Percentiles rank a stretch among this genome's conserved stretches.
These are phyloP conservation scores for Stenchaetothrips biformis DNA, from an alignment of 2,888 invertebrate genomes.

Conservation along the genomic window DNA sequence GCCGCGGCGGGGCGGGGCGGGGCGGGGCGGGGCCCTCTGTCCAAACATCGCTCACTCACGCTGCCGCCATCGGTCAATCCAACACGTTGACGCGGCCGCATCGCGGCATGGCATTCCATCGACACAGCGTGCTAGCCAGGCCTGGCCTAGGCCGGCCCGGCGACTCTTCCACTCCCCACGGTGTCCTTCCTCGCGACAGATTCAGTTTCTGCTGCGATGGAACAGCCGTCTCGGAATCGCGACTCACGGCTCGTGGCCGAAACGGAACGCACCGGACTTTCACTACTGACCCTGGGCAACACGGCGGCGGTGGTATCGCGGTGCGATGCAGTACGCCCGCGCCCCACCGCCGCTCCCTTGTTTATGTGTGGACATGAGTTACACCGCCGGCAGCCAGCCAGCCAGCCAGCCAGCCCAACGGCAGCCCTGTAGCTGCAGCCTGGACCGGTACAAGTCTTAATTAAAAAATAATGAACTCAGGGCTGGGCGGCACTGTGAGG, in stretches of 20 bases:
- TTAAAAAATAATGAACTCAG: conserved; percentile 23
- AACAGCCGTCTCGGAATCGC: neutral
- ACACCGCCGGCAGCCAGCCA: neutral
- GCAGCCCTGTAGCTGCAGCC: neutral
- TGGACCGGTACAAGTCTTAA: conserved; percentile 16
- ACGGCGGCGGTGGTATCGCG: too few species aligned
- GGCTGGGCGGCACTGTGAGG: neutral
- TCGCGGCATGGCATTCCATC: neutral
- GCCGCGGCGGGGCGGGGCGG: neutral
- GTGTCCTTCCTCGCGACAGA: neutral
- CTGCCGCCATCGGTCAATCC: conserved; percentile 14
- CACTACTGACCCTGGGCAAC: neutral
- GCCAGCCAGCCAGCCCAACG: neutral
- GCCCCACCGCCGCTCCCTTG: neutral
- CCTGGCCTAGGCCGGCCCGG: too few species aligned
- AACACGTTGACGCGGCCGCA: neutral
- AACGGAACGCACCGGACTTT: neutral
- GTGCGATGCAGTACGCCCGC: neutral
- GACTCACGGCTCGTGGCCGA: neutral
- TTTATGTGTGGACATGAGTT: conserved; percentile 15
- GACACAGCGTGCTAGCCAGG: neutral
- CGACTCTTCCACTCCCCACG: neutral
- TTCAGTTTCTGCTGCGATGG: neutral
- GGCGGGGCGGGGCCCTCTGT: conserved; percentile 1
- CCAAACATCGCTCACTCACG: conserved; percentile 20